Evolutionary conservation across 1,140 invertebrate genomes (phyloP), one percentile per base, ranked within the genome.

Genomic region (Idris sp.): DNA sequence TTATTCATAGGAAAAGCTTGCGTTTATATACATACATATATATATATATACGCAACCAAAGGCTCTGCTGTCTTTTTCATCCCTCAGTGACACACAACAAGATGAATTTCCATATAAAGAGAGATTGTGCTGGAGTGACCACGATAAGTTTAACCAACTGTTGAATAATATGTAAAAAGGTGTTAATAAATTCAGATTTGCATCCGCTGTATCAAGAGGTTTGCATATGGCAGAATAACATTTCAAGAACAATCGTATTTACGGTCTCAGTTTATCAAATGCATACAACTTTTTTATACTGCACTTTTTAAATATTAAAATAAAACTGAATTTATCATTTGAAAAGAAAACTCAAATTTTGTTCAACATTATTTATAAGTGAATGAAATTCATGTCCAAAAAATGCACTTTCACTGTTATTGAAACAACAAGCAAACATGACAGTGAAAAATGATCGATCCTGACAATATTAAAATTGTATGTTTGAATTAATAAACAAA

Each of bases 401-500:
- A n/a, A n/a, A n/a, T n/a, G n/a, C n/a, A n/a, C n/a, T n/a, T n/a
- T n/a, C 10, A 26, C 22, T 26, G 19, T 58, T 58, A 61, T 48
- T 30, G 11, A 61, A 25, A 48, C 33, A 33, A 40, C 31, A 18
- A 31, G 28, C 28, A 31, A 56, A 56, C 16, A 13, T 48, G 56
- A 61, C 43, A 61, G 22, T 28, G 56, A 61, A 61, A 61, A 48
- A 61, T 61, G n/a, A 43, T 28, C 31, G 43, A 61, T 48, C 14
- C 15, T 19, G 1, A 33, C 33, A 48, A 48, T 61, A 33, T n/a
- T 4, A 19, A 48, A 43, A 48, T 22, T 40, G n/a, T 38, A 40
- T 48, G 43, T 61, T 61, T 25, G 44, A 31, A 61, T 61, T 49
- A 61, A 65, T 65, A 65, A 65, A 54, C 61, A 65, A 44, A 65